Evolutionary conservation across 2,113 vertebrate genomes (phyloP), one percentile per base, ranked within the genome.

Genomic region (Burhinus bistriatus): DNA sequence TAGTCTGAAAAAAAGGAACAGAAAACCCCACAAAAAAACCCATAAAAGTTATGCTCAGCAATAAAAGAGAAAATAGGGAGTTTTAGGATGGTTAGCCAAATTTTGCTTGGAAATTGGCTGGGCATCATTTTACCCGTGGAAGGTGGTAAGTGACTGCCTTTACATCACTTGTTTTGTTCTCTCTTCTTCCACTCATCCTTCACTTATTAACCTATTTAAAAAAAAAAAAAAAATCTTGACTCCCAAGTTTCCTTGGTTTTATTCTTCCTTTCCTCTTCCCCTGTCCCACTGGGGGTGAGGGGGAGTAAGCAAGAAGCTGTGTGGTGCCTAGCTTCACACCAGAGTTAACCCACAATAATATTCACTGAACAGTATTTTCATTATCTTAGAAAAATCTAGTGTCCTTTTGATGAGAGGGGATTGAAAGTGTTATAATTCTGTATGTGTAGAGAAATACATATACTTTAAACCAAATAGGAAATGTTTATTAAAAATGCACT

Each of bases 81-180:
- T 0, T 5, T 42, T 45, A 30, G n/a, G 40, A 45, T 5, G 11
- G 6, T 22, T n/a, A 17, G 21, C 0, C 15, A 78, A 6, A 9
- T 51, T 69, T 42, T 40, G 8, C 15, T 82, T 70, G 25, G 30
- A 91, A 70, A 91, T 21, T 30, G 2, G 16, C 22, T 61, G 19
- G 25, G 11, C 8, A 45, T 29, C 0, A 0, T 0, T 70, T 91
- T 45, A 51, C 20, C 9, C 6, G 2, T 34, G 9, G 22, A 9
- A 72, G 4, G 6, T 25, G 5, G 21, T 23, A 32, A 66, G 6
- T n/a, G 23, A 13, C 6, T 54, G n/a, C 30, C 25, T 32, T 78
- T 32, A 23, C 6, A 49, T 42, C 20, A 30, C 52, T 66, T 26
- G 21, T 26, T 73, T 58, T 75, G 20, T 26, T 58, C 72, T 64